Evolutionary conservation across 2,113 vertebrate species (phyloP).

Genomic region (Crotalus viridis): DNA sequence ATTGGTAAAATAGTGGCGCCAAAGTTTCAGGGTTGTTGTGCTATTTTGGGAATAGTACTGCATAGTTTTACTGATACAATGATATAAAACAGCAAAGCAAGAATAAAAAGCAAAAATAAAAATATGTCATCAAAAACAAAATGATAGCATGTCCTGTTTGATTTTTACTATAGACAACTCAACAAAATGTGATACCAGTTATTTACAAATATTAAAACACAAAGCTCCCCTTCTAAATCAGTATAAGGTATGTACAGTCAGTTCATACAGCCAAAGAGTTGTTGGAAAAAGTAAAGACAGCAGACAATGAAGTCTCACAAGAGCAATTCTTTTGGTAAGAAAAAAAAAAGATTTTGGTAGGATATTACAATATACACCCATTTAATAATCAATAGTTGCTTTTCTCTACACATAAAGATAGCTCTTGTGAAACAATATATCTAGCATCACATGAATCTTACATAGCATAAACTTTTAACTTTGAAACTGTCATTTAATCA

Average conservation of each 20-base stretch:
- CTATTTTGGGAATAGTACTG: background rate
- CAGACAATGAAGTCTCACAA: background rate
- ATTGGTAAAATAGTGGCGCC: conserved; percentile 48
- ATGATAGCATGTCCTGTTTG: conserved; percentile 50
- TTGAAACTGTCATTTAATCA: background rate
- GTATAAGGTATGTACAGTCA: background rate
- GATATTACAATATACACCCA: background rate
- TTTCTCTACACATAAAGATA: background rate
- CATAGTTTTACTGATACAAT: background rate
- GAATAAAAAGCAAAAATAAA: conserved; percentile 33
- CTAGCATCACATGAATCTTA: background rate
- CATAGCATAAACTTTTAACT: background rate
- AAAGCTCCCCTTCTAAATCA: conserved; percentile 32
- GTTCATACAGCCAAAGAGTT: background rate
- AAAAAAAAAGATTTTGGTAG: background rate
- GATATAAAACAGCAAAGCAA: conserved; percentile 48
- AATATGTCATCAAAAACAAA: conserved; percentile 50
- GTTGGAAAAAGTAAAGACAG: background rate
- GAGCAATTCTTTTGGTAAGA: background rate
- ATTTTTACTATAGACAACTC: conserved; percentile 7
- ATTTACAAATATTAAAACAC: conserved; percentile 38
- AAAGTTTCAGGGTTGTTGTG: conserved; percentile 52
- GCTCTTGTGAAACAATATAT: background rate
- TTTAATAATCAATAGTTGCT: background rate
- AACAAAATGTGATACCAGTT: conserved; percentile 52